Base-by-base conservation (phyloP, 2,888 invertebrate species). In the Dione juno region DNA sequence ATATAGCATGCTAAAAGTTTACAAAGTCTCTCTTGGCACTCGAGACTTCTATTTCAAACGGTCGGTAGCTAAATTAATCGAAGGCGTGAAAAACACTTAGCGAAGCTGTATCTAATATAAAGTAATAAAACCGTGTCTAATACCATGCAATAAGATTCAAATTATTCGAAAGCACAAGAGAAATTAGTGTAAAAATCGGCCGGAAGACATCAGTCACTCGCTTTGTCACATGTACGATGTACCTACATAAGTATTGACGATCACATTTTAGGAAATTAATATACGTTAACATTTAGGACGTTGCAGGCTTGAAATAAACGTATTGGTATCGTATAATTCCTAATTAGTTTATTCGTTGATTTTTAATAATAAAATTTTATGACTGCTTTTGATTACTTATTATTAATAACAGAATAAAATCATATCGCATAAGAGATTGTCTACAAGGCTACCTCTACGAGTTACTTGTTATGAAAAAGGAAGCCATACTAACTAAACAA, bases 141-240 rank as follows among this genome's bases (percentile, higher is more conserved):
- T 59, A 76, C 78, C 78, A 75, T 76, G 77, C 72, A 74, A 78
- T 76, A 70, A 74, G 75, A 70, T 72, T 69, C 66, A 74, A 71
- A 74, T 65, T 71, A 71, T 69, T 45, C 48, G 58, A 53, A 66
- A 71, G 70, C 63, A 64, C n/a, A 3, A 61, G 40, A 59, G 73
- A 69, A 67, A 73, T 77, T 59, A 63, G 69, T 72, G 67, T 72
- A 75, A 75, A 82, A 83, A 80, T 77, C 79, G 84, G 79, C 88
- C 87, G 90, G 90, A 92, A 90, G 86, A 83, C 86, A 88, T 88
- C 84, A 78, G 87, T 91, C 90, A 86, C 81, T 90, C 86, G 83
- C 72, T 84, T 81, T 61, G 63, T 69, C 61, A 45, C 57, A 77
- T 79, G 63, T 37, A 28, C 28, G 28, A 28, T 28, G 28, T 28